Conservation (phyloP, 2,888 invertebrate species). For the Drosophila maculinotata region DNA sequence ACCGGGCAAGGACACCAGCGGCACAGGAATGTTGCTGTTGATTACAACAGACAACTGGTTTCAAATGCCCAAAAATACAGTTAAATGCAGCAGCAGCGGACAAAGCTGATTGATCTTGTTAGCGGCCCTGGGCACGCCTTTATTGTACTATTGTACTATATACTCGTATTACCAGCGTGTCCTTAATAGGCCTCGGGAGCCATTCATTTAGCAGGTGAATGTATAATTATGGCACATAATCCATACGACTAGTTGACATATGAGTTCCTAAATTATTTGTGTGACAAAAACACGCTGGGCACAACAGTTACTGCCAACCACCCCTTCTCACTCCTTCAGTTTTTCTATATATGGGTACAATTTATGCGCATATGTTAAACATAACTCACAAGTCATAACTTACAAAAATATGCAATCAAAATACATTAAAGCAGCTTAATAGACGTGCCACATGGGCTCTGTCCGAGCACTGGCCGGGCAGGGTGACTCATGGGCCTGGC, state of each 20-base stretch:
- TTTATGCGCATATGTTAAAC: constrained; percentile 54
- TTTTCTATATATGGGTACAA: constrained; percentile 1
- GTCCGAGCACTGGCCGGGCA: constrained; percentile 7
- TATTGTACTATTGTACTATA: too few species aligned
- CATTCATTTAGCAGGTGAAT: constrained; percentile 18
- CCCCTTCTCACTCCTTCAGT: not conserved
- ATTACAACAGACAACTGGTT: constrained; percentile 36
- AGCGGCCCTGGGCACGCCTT: not conserved
- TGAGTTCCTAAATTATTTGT: constrained; percentile 32
- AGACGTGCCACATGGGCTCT: constrained; percentile 44
- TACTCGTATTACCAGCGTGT: constrained; percentile 1
- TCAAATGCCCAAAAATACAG: constrained; percentile 25
- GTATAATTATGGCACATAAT: constrained; percentile 45
- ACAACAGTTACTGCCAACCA: too few species aligned
- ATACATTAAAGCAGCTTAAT: constrained; percentile 57
- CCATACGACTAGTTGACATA: constrained; percentile 11
- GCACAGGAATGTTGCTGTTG: constrained; percentile 15
- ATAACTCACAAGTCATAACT: constrained; percentile 48
- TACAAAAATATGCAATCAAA: constrained; percentile 60
- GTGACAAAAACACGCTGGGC: constrained; percentile 35
- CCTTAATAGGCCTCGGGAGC: constrained; percentile 19
- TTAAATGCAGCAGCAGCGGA: too few species aligned
- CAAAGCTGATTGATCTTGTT: constrained; percentile 16
- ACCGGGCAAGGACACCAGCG: constrained; percentile 4
- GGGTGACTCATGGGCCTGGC: constrained; percentile 22